Percentiles rank a stretch among this genome's conserved stretches.
phyloP scores from a whole-genome alignment of 23 tunicate species.

The Aplidium turbinatum region DNA sequence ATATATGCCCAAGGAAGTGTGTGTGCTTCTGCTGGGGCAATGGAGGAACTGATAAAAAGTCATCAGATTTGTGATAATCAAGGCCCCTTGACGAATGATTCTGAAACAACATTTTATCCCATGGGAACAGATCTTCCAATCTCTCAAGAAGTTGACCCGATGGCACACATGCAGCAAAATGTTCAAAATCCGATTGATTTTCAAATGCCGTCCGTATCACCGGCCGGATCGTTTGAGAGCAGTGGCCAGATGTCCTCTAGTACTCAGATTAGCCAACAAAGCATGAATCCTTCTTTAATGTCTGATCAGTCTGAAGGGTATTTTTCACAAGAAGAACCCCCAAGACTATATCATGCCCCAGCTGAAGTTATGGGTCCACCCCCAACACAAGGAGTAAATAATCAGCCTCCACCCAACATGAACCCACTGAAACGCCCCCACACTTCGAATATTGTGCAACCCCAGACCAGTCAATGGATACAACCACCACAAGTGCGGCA shows the following conservation, averaged over 20 bases:
- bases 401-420: no score
- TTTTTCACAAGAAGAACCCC: slow-evolving; percentile 17
- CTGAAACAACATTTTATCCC: slow-evolving; percentile 42
- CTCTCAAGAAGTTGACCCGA: no score
- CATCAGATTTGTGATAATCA: slow-evolving; percentile 11
- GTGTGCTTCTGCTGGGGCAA: slow-evolving; percentile 22
- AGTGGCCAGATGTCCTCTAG: no score
- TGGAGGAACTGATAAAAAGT: slow-evolving; percentile 6
- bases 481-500: neutral
- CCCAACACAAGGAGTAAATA: slow-evolving; percentile 1
- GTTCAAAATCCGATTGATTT: no score
- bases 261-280: no score
- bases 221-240: no score
- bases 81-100: slow-evolving; percentile 30
- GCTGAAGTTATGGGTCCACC: neutral
- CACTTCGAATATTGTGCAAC: no score
- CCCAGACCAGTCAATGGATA: neutral
- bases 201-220: no score
- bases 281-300: no score
- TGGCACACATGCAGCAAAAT: neutral
- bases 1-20: slow-evolving; percentile 16
- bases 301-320: no score
- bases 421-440: no score
- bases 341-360: slow-evolving; percentile 28
- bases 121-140: slow-evolving; percentile 28